Conservation (phyloP, 2,888 invertebrate species). For the Polydrusus pterygomalis region DNA sequence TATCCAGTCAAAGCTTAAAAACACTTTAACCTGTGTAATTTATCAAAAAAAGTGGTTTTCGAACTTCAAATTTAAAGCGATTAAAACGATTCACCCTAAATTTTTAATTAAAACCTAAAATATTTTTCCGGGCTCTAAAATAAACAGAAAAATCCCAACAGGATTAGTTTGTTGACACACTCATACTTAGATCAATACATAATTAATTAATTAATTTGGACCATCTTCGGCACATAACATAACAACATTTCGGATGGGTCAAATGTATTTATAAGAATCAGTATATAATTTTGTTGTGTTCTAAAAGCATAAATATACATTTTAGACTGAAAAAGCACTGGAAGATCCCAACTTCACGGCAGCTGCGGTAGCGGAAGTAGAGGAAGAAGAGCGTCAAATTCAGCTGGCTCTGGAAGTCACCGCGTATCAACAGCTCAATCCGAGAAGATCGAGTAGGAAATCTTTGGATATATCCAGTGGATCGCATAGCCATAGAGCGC, state of each 20-base stretch:
- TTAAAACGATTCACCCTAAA: neutral
- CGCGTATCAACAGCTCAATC: constrained; percentile 74
- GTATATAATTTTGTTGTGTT: too few species aligned
- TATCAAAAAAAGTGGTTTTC: neutral
- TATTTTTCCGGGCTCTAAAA: neutral
- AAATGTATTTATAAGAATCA: too few species aligned
- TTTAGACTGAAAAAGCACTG: constrained; percentile 79
- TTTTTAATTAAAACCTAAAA: constrained; percentile 4
- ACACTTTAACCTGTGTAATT: too few species aligned
- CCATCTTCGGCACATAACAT: too few species aligned
- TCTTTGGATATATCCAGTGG: constrained; percentile 78
- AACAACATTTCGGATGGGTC: too few species aligned
- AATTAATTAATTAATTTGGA: too few species aligned
- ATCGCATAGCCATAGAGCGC: constrained; percentile 39
- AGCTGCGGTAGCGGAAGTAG: constrained; percentile 79
- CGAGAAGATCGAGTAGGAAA: constrained; percentile 70
- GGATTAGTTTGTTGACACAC: neutral
- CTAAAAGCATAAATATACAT: neutral
- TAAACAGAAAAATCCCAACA: neutral
- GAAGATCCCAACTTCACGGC: constrained; percentile 88
- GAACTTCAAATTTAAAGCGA: neutral
- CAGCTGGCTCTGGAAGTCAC: constrained; percentile 84
- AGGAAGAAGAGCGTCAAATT: constrained; percentile 82
- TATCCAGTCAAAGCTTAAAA: too few species aligned
- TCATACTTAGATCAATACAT: neutral